A percentile compares a stretch with the other conserved stretches of the same genome.
These are phyloP conservation scores for Muntiacus reevesi DNA, from an alignment of 2,113 vertebrate genomes.

Conservation along the genomic window DNA sequence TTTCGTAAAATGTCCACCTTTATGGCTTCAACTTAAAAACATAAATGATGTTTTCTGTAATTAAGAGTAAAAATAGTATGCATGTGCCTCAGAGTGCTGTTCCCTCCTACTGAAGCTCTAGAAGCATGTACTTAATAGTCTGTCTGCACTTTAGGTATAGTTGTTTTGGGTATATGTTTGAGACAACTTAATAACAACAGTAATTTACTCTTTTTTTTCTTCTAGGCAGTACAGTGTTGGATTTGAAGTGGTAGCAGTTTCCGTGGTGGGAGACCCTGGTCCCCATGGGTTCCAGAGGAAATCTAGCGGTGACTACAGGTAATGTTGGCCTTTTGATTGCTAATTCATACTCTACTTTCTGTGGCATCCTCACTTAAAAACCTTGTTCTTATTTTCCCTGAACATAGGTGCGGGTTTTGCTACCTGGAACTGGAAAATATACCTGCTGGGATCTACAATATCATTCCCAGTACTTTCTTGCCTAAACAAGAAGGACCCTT, in stretches of 20 bases:
- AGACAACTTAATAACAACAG: neutral
- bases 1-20: neutral
- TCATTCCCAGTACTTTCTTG: slow-evolving; percentile 96
- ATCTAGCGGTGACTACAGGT: slow-evolving; percentile 97
- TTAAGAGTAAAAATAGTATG: neutral
- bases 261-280: slow-evolving; percentile 86
- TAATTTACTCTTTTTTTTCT: neutral
- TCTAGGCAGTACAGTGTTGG: slow-evolving; percentile 93
- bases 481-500: slow-evolving; percentile 98
- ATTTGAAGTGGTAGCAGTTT: slow-evolving; percentile 92
- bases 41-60: neutral
- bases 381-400: slow-evolving; percentile 42
- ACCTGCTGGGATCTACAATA: slow-evolving; percentile 93
- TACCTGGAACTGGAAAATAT: slow-evolving; percentile 91
- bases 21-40: neutral
- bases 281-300: slow-evolving; percentile 87
- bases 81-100: neutral
- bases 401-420: slow-evolving; percentile 94
- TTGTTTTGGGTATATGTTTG: neutral
- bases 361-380: neutral
- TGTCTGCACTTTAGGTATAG: neutral
- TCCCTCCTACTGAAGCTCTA: neutral
- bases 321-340: slow-evolving; percentile 20
- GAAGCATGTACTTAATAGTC: neutral
- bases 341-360: neutral